Conservation (phyloP, 2,888 invertebrate genomes). For the Salpingus planirostris region DNA sequence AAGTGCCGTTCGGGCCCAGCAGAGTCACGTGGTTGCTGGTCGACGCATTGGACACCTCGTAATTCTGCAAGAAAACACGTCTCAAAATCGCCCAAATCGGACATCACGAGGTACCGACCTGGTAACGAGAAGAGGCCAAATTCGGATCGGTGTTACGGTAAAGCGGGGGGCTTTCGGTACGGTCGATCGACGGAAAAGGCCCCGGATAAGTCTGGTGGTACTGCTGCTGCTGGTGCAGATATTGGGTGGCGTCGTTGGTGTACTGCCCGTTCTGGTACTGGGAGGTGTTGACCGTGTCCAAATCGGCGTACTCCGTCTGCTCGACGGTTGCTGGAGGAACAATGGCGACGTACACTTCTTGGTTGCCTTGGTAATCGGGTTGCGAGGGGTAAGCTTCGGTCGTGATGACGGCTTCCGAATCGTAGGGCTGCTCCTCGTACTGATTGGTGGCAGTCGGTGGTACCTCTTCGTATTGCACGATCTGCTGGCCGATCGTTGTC, state of each 20-base stretch:
- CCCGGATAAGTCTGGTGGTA: constrained; percentile 9
- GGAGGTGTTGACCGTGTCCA: constrained; percentile 54
- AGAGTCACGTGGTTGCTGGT: constrained; percentile 51
- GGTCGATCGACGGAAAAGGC: too few species aligned
- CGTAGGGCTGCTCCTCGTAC: constrained; percentile 11
- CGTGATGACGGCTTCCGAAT: constrained; percentile 13
- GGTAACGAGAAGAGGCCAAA: constrained; percentile 48
- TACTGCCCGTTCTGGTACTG: constrained; percentile 30
- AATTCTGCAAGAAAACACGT: constrained; percentile 21
- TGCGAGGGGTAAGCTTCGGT: constrained; percentile 9
- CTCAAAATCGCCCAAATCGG: too few species aligned
- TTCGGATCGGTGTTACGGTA: constrained; percentile 58
- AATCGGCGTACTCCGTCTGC: constrained; percentile 45
- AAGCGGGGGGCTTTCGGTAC: constrained; percentile 47
- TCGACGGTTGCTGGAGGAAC: constrained; percentile 3
- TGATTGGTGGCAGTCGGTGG: constrained; percentile 5
- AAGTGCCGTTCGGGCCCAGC: constrained; percentile 42
- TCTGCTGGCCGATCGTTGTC: constrained; percentile 7
- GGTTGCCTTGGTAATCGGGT: constrained; percentile 11
- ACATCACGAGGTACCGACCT: too few species aligned
- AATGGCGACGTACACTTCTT: constrained; percentile 2
- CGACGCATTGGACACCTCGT: constrained; percentile 25
- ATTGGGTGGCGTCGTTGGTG: constrained; percentile 26
- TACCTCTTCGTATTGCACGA: constrained; percentile 12
- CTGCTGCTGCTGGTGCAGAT: constrained; percentile 25